These are phyloP conservation scores for Ellobium chinense DNA, from an alignment of 2,888 invertebrate genomes.

Conservation along the genomic window DNA sequence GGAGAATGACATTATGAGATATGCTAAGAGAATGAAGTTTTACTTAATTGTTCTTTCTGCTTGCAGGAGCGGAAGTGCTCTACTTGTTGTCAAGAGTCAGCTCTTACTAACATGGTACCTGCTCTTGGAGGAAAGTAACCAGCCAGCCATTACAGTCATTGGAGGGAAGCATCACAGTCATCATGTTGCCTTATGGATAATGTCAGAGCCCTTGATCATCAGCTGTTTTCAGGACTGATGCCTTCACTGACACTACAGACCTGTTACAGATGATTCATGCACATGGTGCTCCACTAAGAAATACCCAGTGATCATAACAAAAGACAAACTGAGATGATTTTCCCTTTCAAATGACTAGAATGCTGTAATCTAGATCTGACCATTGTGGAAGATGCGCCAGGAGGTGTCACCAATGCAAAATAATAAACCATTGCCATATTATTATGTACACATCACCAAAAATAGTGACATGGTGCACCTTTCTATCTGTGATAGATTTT, in stretches of 20 bases:
- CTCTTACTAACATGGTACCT: slow-evolving; percentile 49
- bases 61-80: slow-evolving; percentile 55
- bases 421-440: not conserved
- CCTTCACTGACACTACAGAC: not conserved
- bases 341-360: not conserved
- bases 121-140: slow-evolving; percentile 44
- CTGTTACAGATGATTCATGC: no score
- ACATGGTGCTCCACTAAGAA: no score
- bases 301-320: no score
- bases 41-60: slow-evolving; percentile 16
- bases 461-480: slow-evolving; percentile 1
- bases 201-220: slow-evolving; percentile 15
- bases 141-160: not conserved
- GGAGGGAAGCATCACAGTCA: slow-evolving; percentile 8
- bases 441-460: not conserved
- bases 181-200: slow-evolving; percentile 37
- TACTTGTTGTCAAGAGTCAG: slow-evolving; percentile 52
- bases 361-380: not conserved
- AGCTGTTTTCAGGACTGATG: not conserved
- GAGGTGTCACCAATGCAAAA: not conserved
- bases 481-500: slow-evolving; percentile 43
- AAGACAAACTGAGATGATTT: not conserved
- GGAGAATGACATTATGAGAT: no score
- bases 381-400: slow-evolving; percentile 5
- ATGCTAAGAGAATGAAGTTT: no score